Evolutionary conservation across 2,797 vertebrate genomes (phyloP).

Genomic region (Hydrocynus forskahlii): DNA sequence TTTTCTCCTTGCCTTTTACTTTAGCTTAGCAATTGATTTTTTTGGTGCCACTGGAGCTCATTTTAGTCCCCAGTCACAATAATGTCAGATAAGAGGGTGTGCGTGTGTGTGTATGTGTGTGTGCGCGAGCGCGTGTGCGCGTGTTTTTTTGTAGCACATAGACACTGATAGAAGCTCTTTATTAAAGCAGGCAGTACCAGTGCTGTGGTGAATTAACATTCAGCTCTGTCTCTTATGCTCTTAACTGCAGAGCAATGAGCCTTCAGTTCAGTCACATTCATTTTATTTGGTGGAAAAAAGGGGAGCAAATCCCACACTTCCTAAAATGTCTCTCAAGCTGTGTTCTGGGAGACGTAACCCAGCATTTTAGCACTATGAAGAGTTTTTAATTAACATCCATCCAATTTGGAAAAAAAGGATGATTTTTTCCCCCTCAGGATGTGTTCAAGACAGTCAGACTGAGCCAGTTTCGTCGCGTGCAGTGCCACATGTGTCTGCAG

Average conservation of each 20-base stretch:
- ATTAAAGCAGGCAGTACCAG: conserved; percentile 43
- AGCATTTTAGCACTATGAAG: conserved; percentile 59
- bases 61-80: conserved; percentile 43
- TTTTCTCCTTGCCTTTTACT: conserved; percentile 4
- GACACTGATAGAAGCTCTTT: conserved; percentile 51
- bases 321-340: conserved; percentile 54
- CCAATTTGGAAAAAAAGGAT: conserved; percentile 41
- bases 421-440: conserved; percentile 37
- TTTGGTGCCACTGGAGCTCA: conserved; percentile 42
- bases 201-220: conserved; percentile 59
- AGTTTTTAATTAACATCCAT: conserved; percentile 65
- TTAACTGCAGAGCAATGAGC: conserved; percentile 49
- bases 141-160: not conserved
- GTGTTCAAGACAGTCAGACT: conserved; percentile 31
- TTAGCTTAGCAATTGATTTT: conserved; percentile 24
- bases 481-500: conserved; percentile 11
- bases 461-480: conserved; percentile 26
- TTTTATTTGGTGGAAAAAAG: conserved; percentile 59
- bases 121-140: not conserved
- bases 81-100: conserved; percentile 56
- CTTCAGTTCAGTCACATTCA: conserved; percentile 56
- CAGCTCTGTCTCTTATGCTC: conserved; percentile 45
- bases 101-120: not conserved
- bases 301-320: conserved; percentile 53
- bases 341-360: conserved; percentile 53